These are phyloP conservation scores for Odontamblyopus lacepedii DNA, from an alignment of 2,797 vertebrate species.

Conservation along the genomic window DNA sequence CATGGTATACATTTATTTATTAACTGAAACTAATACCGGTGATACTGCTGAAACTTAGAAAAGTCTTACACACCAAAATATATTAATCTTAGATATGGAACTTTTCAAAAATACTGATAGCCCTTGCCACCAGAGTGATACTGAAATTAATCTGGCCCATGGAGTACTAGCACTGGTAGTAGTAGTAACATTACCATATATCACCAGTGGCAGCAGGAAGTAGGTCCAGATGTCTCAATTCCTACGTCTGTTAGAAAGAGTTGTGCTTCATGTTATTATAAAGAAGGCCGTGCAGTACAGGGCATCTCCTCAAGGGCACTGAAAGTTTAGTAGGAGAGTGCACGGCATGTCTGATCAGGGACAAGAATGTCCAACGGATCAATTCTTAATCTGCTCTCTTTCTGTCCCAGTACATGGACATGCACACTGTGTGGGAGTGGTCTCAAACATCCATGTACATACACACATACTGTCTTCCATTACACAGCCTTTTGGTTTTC, in stretches of 20 bases:
- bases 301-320: conserved; percentile 35
- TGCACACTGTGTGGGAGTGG: conserved; percentile 20
- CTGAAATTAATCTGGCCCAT: too few species aligned
- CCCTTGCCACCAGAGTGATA: too few species aligned
- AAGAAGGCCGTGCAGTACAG: background rate
- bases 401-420: conserved; percentile 36
- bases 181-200: too few species aligned
- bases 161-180: too few species aligned
- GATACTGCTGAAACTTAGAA: too few species aligned
- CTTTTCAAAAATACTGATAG: too few species aligned
- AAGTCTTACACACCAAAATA: too few species aligned
- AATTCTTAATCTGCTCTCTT: conserved; percentile 64
- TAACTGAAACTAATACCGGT: too few species aligned
- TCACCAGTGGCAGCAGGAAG: too few species aligned
- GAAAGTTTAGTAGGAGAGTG: conserved; percentile 12
- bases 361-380: conserved; percentile 54
- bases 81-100: too few species aligned
- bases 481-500: conserved; percentile 43
- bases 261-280: background rate
- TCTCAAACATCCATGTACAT: conserved; percentile 15
- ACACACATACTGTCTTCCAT: conserved; percentile 19
- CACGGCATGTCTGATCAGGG: conserved; percentile 20
- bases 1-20: too few species aligned
- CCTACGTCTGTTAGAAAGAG: background rate
- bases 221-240: background rate